Evolutionary conservation across 2,797 vertebrate species (phyloP), one percentile per base, ranked within the genome.

Genomic region (Platyrinchus mystaceus): DNA sequence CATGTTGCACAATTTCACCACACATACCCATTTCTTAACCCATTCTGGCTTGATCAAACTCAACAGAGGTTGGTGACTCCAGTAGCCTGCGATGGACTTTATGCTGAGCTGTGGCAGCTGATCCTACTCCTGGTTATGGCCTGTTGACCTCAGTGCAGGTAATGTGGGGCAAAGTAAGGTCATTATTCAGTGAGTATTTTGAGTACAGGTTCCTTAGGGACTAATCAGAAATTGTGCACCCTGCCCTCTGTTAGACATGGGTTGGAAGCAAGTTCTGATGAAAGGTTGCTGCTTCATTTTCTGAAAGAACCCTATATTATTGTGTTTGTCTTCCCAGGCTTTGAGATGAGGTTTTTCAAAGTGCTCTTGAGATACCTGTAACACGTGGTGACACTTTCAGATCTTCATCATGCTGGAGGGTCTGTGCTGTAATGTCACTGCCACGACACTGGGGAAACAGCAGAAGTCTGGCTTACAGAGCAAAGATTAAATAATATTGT

Each of bases 21-120:
- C 19, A 47, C 5, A 8, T 71, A 66, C 58, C 90, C 74, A 28
- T 79, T 84, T 70, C 59, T 95, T 96, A 96, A 96, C 94, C 80
- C 83, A 5, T 94, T 95, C 79, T 68, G 73, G 6, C 39, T 80
- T n/a, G 15, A 12, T 62, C 44, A 53, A 75, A 50, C 62, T 75
- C 73, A 44, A 3, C 16, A 66, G 49, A 58, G 63, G 9, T 5
- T 4, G 6, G 26, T 18, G n/a, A 53, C 39, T 71, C 43, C 44
- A 13, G 16, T 2, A 30, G 41, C 43, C 20, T 1, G 1, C 0
- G 0, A 9, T 21, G 73, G 49, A 47, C 23, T 47, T 90, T 8
- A 27, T 21, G 14, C 15, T 0, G 1, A 16, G 47, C 43, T 64
- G 36, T 43, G 52, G 60, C 44, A 58, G 67, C n/a, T 43, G 52